These are phyloP conservation scores for Anastrepha ludens DNA, from an alignment of 1,140 invertebrate genomes.

Conservation along the genomic window DNA sequence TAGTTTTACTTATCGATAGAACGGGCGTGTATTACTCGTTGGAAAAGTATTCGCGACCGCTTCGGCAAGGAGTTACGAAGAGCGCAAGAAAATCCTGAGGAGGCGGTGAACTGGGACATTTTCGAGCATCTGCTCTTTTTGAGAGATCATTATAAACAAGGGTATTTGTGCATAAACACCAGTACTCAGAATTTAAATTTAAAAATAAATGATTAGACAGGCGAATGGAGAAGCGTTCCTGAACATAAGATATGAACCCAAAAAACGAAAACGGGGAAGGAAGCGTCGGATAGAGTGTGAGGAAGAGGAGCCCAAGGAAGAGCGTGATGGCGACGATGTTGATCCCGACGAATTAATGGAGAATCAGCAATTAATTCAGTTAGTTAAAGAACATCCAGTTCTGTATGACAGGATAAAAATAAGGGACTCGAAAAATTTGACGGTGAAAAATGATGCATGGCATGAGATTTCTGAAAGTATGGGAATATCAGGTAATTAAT, in stretches of 20 bases:
- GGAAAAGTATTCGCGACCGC: slow-evolving; percentile 69
- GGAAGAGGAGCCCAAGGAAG: neutral
- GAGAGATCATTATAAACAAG: slow-evolving; percentile 70
- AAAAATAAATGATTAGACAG: neutral
- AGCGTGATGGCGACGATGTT: slow-evolving; percentile 29
- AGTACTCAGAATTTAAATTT: too few relatives aligned
- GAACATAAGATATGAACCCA: slow-evolving; percentile 63
- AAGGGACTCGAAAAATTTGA: slow-evolving; percentile 68
- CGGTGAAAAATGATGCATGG: slow-evolving; percentile 70
- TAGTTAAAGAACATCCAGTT: slow-evolving; percentile 68
- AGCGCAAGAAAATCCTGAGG: slow-evolving; percentile 65
- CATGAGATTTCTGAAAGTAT: slow-evolving; percentile 64
- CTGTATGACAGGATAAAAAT: slow-evolving; percentile 68
- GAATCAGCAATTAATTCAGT: slow-evolving; percentile 65
- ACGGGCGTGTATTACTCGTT: slow-evolving; percentile 68
- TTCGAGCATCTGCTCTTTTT: slow-evolving; percentile 67
- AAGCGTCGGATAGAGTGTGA: neutral
- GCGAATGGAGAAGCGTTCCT: slow-evolving; percentile 1
- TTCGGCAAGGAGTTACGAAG: slow-evolving; percentile 69
- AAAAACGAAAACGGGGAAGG: slow-evolving; percentile 58
- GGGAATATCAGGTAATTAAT: slow-evolving; percentile 63
- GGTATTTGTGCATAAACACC: slow-evolving; percentile 52
- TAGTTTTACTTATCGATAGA: slow-evolving; percentile 56
- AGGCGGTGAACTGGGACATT: slow-evolving; percentile 68
- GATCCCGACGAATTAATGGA: slow-evolving; percentile 56